Evolutionary conservation across 2,888 invertebrate species (phyloP).

Genomic region (Phortica magna): DNA sequence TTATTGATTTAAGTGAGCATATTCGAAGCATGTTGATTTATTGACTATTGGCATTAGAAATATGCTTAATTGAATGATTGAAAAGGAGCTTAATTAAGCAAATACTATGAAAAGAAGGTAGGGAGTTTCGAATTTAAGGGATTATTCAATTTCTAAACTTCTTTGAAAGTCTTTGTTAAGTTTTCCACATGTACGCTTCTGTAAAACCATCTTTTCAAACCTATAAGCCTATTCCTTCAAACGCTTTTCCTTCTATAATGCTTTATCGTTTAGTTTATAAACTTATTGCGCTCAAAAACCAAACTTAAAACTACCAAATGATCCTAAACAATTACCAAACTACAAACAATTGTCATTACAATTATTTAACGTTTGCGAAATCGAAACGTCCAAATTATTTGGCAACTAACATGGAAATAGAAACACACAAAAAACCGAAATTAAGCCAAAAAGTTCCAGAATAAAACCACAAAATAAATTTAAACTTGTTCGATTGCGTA

Average conservation of each 20-base stretch:
- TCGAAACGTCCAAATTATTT: slow-evolving; percentile 20
- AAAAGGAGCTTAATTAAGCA: too few species aligned
- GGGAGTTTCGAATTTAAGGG: too few species aligned
- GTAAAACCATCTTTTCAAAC: too few species aligned
- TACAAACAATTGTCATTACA: slow-evolving; percentile 30
- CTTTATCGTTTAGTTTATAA: not conserved
- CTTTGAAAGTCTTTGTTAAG: too few species aligned
- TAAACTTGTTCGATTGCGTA: slow-evolving; percentile 58
- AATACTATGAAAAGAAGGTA: too few species aligned
- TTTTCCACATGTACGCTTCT: too few species aligned
- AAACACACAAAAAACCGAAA: slow-evolving; percentile 37
- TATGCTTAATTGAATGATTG: too few species aligned
- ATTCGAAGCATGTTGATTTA: not conserved
- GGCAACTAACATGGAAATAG: slow-evolving; percentile 44
- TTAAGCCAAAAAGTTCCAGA: slow-evolving; percentile 45
- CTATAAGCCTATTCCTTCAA: too few species aligned
- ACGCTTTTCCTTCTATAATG: too few species aligned
- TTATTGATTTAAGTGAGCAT: not conserved
- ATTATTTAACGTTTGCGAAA: slow-evolving; percentile 43
- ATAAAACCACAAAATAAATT: slow-evolving; percentile 52
- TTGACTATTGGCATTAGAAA: not conserved
- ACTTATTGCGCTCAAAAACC: not conserved
- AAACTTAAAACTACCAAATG: slow-evolving; percentile 32
- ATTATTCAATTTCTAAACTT: too few species aligned
- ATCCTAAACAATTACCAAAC: slow-evolving; percentile 38